phyloP scores from a whole-genome alignment of 2,888 invertebrate genomes.

The Corythucha ciliata region DNA sequence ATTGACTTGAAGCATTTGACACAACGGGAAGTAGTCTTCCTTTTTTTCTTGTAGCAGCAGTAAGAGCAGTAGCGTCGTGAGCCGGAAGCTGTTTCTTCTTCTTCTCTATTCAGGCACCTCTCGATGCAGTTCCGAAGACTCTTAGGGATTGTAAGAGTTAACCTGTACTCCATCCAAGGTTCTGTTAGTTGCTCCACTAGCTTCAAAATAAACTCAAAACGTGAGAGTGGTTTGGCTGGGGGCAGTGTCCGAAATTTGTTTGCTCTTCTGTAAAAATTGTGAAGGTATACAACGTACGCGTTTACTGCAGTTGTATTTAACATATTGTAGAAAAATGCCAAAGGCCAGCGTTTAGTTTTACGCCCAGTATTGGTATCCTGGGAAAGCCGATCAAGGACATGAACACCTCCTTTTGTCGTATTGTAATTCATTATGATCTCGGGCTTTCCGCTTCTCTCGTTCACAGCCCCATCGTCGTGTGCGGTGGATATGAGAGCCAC shows the following conservation, averaged over 20 bases:
- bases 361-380: not conserved
- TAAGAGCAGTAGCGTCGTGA: no score
- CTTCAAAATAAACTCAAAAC: not conserved
- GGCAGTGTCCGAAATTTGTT: not conserved
- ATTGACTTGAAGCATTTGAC: no score
- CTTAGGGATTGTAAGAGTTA: not conserved
- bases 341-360: slow-evolving; percentile 5
- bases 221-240: not conserved
- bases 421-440: slow-evolving; percentile 36
- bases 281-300: slow-evolving; percentile 20
- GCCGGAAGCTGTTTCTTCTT: not conserved
- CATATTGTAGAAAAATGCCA: slow-evolving; percentile 24
- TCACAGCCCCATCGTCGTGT: slow-evolving; percentile 30
- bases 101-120: not conserved
- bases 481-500: slow-evolving; percentile 36
- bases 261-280: slow-evolving; percentile 2
- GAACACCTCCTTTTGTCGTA: slow-evolving; percentile 35
- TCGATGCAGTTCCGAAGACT: not conserved
- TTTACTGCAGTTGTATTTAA: slow-evolving; percentile 36
- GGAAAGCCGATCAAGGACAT: slow-evolving; percentile 34
- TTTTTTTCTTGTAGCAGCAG: no score
- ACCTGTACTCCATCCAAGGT: not conserved
- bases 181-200: not conserved
- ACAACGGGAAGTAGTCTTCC: no score
- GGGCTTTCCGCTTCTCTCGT: slow-evolving; percentile 34